A percentile compares a stretch with the other conserved stretches of the same genome.
Evolutionary conservation across 2,113 vertebrate genomes (phyloP).

Genomic region (Ochotona curzoniae): DNA sequence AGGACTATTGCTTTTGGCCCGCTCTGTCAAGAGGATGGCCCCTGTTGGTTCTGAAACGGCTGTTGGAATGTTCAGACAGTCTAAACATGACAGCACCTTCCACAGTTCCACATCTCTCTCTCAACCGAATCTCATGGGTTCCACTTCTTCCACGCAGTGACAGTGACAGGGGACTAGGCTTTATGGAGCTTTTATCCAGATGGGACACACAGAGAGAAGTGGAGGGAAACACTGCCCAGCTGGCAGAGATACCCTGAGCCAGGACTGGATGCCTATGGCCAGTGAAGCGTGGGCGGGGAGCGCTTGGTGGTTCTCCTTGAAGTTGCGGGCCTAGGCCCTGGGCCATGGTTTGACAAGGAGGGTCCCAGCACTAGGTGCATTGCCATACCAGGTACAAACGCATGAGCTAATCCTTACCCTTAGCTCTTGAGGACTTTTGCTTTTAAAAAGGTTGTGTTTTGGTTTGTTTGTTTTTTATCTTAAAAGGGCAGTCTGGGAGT

Average conservation of each 20-base stretch:
- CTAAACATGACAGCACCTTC: rapidly evolving
- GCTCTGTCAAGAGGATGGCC: background rate
- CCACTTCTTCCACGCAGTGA: background rate
- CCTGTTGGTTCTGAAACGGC: background rate
- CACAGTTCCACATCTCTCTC: background rate
- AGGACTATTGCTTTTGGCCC: background rate
- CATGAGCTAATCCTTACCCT: background rate
- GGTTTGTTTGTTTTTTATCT: background rate
- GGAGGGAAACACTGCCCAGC: background rate
- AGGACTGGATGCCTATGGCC: rapidly evolving
- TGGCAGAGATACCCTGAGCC: background rate
- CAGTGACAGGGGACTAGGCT: background rate
- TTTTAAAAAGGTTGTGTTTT: no score
- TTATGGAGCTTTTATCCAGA: background rate
- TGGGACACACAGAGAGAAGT: background rate
- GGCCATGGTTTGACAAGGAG: background rate
- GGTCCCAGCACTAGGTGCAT: background rate
- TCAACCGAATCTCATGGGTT: background rate
- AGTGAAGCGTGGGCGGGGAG: background rate
- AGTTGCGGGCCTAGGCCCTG: background rate
- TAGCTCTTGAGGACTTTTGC: no score
- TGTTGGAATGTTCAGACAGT: background rate
- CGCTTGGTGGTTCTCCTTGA: background rate
- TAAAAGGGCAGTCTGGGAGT: background rate
- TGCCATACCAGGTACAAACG: background rate